Conservation (phyloP, 1,140 invertebrate genomes). For the Neodiprion pinetum region DNA sequence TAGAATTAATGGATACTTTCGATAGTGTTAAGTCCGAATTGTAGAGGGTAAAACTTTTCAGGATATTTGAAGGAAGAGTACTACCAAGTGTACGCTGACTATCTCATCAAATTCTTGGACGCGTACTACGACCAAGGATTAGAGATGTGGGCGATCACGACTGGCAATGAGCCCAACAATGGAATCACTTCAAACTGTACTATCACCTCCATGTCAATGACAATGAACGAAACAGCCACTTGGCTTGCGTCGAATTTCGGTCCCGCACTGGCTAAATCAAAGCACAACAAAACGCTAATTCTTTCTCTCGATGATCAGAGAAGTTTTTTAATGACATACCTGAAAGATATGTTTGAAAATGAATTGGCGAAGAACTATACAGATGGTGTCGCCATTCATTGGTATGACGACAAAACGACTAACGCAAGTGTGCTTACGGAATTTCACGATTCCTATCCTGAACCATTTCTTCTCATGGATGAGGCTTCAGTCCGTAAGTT, state of each 20-base stretch:
- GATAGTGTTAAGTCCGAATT: too few species aligned
- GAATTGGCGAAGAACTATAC: too few species aligned
- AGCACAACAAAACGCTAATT: constrained; percentile 65
- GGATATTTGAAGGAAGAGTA: constrained; percentile 46
- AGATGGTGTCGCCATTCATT: constrained; percentile 72
- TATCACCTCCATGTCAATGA: constrained; percentile 78
- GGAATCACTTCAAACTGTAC: constrained; percentile 71
- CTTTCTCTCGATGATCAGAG: constrained; percentile 74
- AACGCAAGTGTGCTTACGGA: constrained; percentile 62
- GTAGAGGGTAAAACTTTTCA: constrained; percentile 21
- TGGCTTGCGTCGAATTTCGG: constrained; percentile 73
- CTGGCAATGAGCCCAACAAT: constrained; percentile 68
- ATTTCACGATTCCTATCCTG: constrained; percentile 68
- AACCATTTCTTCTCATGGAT: constrained; percentile 79
- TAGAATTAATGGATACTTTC: too few species aligned
- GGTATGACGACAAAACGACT: constrained; percentile 69
- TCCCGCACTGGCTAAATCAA: constrained; percentile 66
- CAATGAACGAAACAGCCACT: constrained; percentile 64
- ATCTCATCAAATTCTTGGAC: constrained; percentile 66
- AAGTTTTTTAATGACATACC: constrained; percentile 66
- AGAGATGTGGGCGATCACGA: constrained; percentile 67
- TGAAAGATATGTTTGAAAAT: constrained; percentile 21
- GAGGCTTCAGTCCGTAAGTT: constrained; percentile 75
- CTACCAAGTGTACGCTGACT: constrained; percentile 70
- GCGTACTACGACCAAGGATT: constrained; percentile 47